Conservation (phyloP, 1,140 invertebrate genomes). For the Anastrepha ludens region DNA sequence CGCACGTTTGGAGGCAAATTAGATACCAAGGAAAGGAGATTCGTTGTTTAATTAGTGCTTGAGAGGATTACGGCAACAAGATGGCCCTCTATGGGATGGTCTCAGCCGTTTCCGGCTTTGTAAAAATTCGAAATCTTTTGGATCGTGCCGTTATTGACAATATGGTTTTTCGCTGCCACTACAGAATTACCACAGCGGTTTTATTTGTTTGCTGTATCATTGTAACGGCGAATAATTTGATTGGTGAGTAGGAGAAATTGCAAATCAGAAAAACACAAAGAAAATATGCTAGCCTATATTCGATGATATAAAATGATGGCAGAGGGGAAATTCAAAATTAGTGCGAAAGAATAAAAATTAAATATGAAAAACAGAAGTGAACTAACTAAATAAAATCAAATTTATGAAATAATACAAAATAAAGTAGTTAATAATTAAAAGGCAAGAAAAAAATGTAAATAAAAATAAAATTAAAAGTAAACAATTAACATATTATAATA, state of each 20-base stretch:
- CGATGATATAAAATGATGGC: too few species aligned
- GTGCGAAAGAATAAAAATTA: not conserved
- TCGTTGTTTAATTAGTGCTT: not conserved
- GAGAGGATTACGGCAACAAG: constrained; percentile 62
- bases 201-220: constrained; percentile 91
- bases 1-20: not conserved
- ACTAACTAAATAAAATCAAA: not conserved
- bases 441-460: not conserved
- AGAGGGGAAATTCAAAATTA: too few species aligned
- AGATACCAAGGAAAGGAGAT: not conserved
- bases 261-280: not conserved
- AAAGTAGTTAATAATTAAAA: too few species aligned
- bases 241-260: constrained; percentile 79
- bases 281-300: too few species aligned
- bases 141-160: constrained; percentile 93
- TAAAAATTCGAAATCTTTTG: constrained; percentile 89
- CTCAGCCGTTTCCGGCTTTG: constrained; percentile 88
- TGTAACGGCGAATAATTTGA: constrained; percentile 90
- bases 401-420: not conserved
- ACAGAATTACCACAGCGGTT: constrained; percentile 90
- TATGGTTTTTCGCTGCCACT: constrained; percentile 92
- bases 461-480: not conserved
- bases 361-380: not conserved
- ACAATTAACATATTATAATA: constrained; percentile 4
- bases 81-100: constrained; percentile 89